These are phyloP conservation scores for Tetheella fluctuosa DNA, from an alignment of 2,888 invertebrate species.

Conservation along the genomic window DNA sequence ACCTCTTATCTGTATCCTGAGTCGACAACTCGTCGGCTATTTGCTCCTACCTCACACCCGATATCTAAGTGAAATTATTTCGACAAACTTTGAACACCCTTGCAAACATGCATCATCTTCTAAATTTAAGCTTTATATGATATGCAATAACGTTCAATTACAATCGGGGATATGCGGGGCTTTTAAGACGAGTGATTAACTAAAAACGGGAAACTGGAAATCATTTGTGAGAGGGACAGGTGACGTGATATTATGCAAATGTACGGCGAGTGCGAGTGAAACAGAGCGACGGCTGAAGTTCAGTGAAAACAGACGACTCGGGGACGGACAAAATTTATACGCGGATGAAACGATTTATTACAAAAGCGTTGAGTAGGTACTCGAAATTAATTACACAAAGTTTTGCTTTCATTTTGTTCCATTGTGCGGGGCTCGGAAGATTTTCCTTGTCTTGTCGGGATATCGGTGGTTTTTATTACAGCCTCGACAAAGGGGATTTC, in stretches of 20 bases:
- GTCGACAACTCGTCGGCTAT: slow-evolving; percentile 74
- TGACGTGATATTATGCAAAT: slow-evolving; percentile 79
- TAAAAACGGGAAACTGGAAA: slow-evolving; percentile 80
- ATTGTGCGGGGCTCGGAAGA: slow-evolving; percentile 57
- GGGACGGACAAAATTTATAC: slow-evolving; percentile 74
- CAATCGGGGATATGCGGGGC: slow-evolving; percentile 29
- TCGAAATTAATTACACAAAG: slow-evolving; percentile 80
- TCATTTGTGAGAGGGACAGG: slow-evolving; percentile 81
- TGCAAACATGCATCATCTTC: slow-evolving; percentile 28
- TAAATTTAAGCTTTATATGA: slow-evolving; percentile 46
- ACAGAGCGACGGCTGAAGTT: slow-evolving; percentile 62
- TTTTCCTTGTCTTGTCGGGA: slow-evolving; percentile 62
- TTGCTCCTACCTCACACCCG: slow-evolving; percentile 59
- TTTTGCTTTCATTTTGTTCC: slow-evolving; percentile 74
- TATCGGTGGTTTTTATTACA: slow-evolving; percentile 59
- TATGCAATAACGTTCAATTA: slow-evolving; percentile 45
- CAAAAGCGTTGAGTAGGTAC: slow-evolving; percentile 82
- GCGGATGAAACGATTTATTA: slow-evolving; percentile 83
- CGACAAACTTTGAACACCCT: slow-evolving; percentile 73
- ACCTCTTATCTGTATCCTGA: slow-evolving; percentile 69
- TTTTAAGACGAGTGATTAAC: slow-evolving; percentile 75
- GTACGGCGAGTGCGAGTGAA: slow-evolving; percentile 54
- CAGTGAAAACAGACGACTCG: slow-evolving; percentile 48
- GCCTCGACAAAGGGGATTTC: slow-evolving; percentile 39
- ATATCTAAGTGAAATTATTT: slow-evolving; percentile 79